Base-by-base conservation (phyloP, 2,113 vertebrate species). In the Uria lomvia region DNA sequence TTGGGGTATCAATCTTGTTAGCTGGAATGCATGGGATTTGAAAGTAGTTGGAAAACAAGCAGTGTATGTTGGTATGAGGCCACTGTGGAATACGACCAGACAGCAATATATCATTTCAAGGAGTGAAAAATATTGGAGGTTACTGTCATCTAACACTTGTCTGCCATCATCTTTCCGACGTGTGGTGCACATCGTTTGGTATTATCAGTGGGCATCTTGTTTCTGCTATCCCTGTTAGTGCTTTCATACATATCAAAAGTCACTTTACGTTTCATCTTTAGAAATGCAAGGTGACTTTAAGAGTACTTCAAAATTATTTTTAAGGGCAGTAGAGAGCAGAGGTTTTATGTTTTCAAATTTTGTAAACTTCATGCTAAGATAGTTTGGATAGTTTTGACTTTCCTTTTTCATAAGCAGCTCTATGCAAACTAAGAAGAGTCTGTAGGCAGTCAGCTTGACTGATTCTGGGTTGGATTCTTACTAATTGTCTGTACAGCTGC, bases 61-160 rank as follows among this genome's bases (percentile, higher is more conserved):
- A 63, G 15, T 32, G 2, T 20, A 15, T 36, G 34, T 53, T 88
- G 53, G 30, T 49, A 68, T 79, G 36, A 76, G 36, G 19, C 36
- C 34, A 45, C 66, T n/a, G 70, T 15, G 12, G 66, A 72, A 40
- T 60, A 76, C 5, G 7, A 90, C 20, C 26, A 63, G 0, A 2
- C 3, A 72, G 21, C 9, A 71, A 63, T 59, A 43, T 20, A 72
- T 75, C 4, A 49, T 85, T 86, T 65, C 68, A 38, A 87, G 32
- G 53, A 90, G 85, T 79, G 36, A 93, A 95, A 96, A 75, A 29
- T 87, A 68, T 62, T 91, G 38, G 29, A 83, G 91, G 12, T 45
- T 73, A 60, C 26, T 91, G 70, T 68, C 29, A 65, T 75, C 74
- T 79, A 66, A n/a, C 4, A 4, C 66, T 52, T 92, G 40, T 49